Conservation (phyloP, 2,797 vertebrate species). For the Merluccius polli region DNA sequence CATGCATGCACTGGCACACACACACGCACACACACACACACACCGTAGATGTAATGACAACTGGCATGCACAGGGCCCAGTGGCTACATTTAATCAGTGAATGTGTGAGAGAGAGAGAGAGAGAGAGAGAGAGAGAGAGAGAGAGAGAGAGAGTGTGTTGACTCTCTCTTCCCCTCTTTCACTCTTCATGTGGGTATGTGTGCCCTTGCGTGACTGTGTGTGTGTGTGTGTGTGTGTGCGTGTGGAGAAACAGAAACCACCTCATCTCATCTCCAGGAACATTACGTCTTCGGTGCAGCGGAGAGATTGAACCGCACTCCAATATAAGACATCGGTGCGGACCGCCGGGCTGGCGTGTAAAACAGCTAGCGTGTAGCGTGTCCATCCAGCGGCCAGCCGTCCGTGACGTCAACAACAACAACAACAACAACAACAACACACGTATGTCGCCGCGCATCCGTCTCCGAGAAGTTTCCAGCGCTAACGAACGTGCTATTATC, state of each 20-base stretch:
- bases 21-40: conserved; percentile 5
- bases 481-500: not conserved
- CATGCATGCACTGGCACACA: not conserved
- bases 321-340: not conserved
- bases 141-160: conserved; percentile 19
- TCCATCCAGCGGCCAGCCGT: too few relatives aligned
- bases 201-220: conserved; percentile 13
- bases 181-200: conserved; percentile 24
- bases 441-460: not conserved
- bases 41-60: conserved; percentile 56
- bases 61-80: conserved; percentile 47
- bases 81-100: conserved; percentile 49
- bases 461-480: not conserved
- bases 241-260: not conserved
- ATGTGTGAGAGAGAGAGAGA: too few relatives aligned
- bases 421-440: not conserved
- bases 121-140: too few relatives aligned
- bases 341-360: not conserved
- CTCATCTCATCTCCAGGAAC: conserved; percentile 16
- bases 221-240: not conserved
- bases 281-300: conserved; percentile 1
- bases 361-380: too few relatives aligned
- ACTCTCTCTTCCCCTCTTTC: too few relatives aligned
- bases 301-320: not conserved
- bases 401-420: not conserved